A percentile compares a stretch with the other conserved stretches of the same genome.
Conservation (phyloP, 2,888 invertebrate genomes). For the Ophonus ardosiacus region DNA sequence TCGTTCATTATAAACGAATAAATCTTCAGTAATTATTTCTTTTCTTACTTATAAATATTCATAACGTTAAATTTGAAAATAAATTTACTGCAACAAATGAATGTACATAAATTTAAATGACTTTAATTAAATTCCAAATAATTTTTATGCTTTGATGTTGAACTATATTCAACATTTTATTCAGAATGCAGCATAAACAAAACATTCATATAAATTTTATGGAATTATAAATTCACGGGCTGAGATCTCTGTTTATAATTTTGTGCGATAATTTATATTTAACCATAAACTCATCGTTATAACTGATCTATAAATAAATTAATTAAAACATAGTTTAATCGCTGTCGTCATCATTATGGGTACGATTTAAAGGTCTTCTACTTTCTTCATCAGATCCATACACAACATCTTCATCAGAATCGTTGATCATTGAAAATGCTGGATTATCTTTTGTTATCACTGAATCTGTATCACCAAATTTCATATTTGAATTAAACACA, state of each 20-base stretch:
- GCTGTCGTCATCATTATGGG: conserved; percentile 85
- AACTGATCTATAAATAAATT: not conserved
- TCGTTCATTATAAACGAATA: conserved; percentile 1
- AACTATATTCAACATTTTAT: not conserved
- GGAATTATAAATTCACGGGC: not conserved
- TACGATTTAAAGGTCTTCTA: conserved; percentile 86
- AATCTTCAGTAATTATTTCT: not conserved
- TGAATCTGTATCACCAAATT: conserved; percentile 81
- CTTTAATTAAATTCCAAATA: not conserved
- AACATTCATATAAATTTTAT: no score
- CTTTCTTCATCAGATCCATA: conserved; percentile 95
- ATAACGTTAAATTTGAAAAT: not conserved
- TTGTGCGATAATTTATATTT: not conserved
- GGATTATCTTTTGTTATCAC: conserved; percentile 98
- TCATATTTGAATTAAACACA: not conserved
- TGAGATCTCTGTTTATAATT: not conserved
- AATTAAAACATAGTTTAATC: conserved; percentile 76
- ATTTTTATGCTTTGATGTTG: not conserved
- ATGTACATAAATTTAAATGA: conserved; percentile 10
- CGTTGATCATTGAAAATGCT: conserved; percentile 98
- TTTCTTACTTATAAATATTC: conserved; percentile 11
- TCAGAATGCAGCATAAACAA: not conserved
- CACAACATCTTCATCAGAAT: conserved; percentile 97
- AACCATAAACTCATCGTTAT: not conserved
- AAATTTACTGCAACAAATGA: not conserved